Evolutionary conservation across 2,797 vertebrate genomes (phyloP).

Genomic region (Delichon dasypus): DNA sequence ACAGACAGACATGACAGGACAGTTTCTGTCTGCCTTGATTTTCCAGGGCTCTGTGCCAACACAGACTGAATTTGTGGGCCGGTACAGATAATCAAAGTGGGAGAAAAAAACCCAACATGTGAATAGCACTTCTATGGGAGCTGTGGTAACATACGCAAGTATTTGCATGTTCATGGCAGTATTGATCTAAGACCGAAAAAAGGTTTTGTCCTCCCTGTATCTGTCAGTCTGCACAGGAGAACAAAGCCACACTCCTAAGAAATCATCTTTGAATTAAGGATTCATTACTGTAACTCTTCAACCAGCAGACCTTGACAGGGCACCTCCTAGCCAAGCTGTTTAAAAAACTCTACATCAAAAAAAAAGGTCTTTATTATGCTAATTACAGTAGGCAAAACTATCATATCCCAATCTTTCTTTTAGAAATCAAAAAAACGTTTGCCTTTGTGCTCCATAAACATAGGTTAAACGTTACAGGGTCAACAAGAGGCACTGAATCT

Average conservation of each 20-base stretch:
- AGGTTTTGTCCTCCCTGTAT: neutral
- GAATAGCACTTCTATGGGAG: neutral
- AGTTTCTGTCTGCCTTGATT: neutral
- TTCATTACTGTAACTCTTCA: neutral
- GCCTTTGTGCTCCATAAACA: neutral
- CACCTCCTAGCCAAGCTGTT: neutral
- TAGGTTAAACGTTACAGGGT: neutral
- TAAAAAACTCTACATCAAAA: neutral
- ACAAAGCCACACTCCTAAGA: constrained; percentile 2
- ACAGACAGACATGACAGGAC: neutral
- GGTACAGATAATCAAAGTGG: neutral
- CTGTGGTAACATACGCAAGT: neutral
- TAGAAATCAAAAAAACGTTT: neutral
- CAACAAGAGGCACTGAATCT: neutral
- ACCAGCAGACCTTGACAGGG: neutral
- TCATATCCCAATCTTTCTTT: neutral
- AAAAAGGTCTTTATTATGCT: neutral
- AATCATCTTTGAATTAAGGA: neutral
- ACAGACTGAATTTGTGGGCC: neutral
- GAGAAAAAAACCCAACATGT: neutral
- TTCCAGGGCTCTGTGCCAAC: neutral
- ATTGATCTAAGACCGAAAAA: neutral
- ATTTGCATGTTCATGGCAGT: constrained; percentile 7
- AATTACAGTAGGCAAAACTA: neutral
- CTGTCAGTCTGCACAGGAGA: neutral